phyloP scores from a whole-genome alignment of 2,113 vertebrate genomes.

The Phainopepla nitens region DNA sequence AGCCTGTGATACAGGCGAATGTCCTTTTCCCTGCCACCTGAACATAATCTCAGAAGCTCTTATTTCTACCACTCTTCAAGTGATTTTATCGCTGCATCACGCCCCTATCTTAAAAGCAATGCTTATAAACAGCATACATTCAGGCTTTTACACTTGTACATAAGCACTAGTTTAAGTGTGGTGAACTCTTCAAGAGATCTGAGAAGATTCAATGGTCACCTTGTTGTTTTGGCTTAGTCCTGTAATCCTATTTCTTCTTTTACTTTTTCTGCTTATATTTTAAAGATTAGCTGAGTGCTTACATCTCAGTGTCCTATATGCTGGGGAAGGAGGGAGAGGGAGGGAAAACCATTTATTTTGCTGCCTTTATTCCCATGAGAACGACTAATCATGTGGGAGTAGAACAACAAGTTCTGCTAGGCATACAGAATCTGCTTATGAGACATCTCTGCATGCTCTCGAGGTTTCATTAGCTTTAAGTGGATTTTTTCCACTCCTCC shows the following conservation, averaged over 20 bases:
- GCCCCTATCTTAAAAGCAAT: neutral
- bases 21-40: neutral
- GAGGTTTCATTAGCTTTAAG: constrained; percentile 54
- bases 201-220: neutral
- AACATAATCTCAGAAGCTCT: neutral
- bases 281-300: neutral
- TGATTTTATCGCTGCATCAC: neutral
- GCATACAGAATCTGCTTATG: constrained; percentile 42
- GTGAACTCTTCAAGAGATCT: neutral
- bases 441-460: constrained; percentile 50
- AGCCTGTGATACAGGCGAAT: neutral
- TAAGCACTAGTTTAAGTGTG: neutral
- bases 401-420: constrained; percentile 63
- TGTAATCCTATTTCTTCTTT: neutral
- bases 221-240: neutral
- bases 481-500: constrained; percentile 48
- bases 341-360: neutral
- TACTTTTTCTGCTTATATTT: neutral
- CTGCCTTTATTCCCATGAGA: constrained; percentile 52
- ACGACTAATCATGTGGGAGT: constrained; percentile 32
- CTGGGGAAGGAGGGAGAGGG: neutral
- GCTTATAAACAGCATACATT: neutral
- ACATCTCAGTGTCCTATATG: neutral
- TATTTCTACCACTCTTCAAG: neutral
- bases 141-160: neutral